Evolutionary conservation across 2,888 invertebrate species (phyloP), one percentile per base, ranked within the genome.

Genomic region (Schrankia costaestrigalis): DNA sequence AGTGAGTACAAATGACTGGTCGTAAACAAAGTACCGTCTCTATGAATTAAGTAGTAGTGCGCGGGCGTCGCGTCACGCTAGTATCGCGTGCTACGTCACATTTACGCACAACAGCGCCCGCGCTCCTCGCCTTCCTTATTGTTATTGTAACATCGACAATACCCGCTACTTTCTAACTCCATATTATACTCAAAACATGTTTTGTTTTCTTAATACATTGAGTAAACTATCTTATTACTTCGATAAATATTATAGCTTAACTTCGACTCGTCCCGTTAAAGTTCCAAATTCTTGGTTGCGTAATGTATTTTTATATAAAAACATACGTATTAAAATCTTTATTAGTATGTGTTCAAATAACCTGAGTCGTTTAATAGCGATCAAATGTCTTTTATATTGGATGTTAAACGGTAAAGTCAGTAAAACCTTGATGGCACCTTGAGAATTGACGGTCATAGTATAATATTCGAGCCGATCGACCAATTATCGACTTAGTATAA

Each of bases 41-140:
- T 42, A 41, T 46, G 41, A 46, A 41, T 47, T 46, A 33, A 35
- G 22, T 40, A 28, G 35, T n/a, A 11, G 11, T 26, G 26, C 14
- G 37, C 26, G 40, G 47, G 36, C 34, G 33, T 31, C 63, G 63
- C 77, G 78, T 78, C 79, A 78, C 67, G 67, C 56, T 60, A 62
- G 53, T 64, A 71, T 71, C 64, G 71, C 71, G 69, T 65, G 68
- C 66, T 53, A 79, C 82, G 82, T 83, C 82, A 83, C 60, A 67
- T 72, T 63, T 72, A 77, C 76, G 74, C 65, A 66, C 70, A 57
- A 59, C 53, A 45, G 56, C 65, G 70, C 68, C 62, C 63, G 71
- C 69, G 68, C 59, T 41, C 40, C 46, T 53, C 49, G 8, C 48
- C 67, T 78, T 78, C 79, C 75, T 79, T 64, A 61, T 77, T 71